These are phyloP conservation scores for Falco biarmicus DNA, from an alignment of 2,797 vertebrate genomes.

Conservation along the genomic window DNA sequence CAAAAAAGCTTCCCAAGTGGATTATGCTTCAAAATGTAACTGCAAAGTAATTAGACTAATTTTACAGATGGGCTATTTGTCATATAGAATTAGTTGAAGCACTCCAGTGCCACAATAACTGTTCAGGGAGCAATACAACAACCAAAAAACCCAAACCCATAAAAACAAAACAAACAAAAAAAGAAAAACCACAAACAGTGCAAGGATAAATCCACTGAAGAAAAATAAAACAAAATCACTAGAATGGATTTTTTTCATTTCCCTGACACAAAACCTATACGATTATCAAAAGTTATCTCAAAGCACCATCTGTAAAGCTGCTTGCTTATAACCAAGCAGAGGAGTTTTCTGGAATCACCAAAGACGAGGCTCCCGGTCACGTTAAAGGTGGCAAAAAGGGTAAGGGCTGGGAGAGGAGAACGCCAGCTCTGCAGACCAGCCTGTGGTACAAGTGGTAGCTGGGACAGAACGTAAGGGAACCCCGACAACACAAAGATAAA, in stretches of 20 bases:
- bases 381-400: not conserved
- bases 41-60: not conserved
- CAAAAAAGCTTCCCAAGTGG: not conserved
- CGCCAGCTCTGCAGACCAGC: not conserved
- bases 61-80: not conserved
- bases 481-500: rapidly evolving
- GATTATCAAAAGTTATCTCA: not conserved
- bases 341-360: rapidly evolving
- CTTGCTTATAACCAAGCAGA: not conserved
- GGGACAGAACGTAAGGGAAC: not conserved
- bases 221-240: not conserved
- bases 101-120: not conserved
- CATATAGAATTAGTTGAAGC: not conserved
- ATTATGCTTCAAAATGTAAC: not conserved
- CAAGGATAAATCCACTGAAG: not conserved
- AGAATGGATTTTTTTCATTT: not conserved
- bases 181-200: not conserved
- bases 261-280: not conserved
- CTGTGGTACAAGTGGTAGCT: rapidly evolving
- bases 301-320: not conserved
- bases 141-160: not conserved
- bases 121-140: not conserved
- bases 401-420: not conserved
- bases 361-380: rapidly evolving
- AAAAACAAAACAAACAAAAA: not conserved